Conservation (phyloP, 2,888 invertebrate species). For the Chalcis sispes region DNA sequence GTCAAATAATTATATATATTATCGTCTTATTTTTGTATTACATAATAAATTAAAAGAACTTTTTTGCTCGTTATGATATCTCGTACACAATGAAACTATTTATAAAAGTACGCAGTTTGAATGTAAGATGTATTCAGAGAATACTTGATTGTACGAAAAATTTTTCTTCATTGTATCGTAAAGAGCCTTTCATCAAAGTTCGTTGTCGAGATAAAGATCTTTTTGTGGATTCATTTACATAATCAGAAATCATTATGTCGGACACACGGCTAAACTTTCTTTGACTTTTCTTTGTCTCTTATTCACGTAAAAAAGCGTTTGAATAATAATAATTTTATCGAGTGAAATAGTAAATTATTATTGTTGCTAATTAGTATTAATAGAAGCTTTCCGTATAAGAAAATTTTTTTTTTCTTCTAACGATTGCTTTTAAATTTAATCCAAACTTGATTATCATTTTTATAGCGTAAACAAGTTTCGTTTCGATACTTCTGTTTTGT, state of each 20-base stretch:
- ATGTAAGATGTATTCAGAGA: background rate
- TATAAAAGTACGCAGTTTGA: background rate
- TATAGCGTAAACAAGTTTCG: too few species aligned
- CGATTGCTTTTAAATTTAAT: too few species aligned
- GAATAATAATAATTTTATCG: too few species aligned
- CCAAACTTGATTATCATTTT: too few species aligned
- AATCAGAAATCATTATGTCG: conserved; percentile 24
- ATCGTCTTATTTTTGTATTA: background rate
- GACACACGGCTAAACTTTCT: background rate
- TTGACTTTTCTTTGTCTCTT: background rate
- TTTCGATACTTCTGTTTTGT: too few species aligned
- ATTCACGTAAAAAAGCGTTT: too few species aligned
- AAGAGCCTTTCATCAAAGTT: conserved; percentile 2
- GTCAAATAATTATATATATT: too few species aligned
- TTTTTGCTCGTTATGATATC: background rate
- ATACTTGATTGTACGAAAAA: background rate
- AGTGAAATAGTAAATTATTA: too few species aligned
- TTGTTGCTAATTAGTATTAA: too few species aligned
- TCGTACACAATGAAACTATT: background rate
- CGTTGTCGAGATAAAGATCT: conserved; percentile 8
- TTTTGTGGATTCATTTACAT: conserved; percentile 35
- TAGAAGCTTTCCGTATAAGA: too few species aligned
- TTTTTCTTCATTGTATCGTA: background rate
- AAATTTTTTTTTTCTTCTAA: too few species aligned
- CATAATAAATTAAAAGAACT: conserved; percentile 26